Base-by-base conservation (phyloP, 37 sponge, comb jelly and placozoan genomes). In the Beroe forskalii region DNA sequence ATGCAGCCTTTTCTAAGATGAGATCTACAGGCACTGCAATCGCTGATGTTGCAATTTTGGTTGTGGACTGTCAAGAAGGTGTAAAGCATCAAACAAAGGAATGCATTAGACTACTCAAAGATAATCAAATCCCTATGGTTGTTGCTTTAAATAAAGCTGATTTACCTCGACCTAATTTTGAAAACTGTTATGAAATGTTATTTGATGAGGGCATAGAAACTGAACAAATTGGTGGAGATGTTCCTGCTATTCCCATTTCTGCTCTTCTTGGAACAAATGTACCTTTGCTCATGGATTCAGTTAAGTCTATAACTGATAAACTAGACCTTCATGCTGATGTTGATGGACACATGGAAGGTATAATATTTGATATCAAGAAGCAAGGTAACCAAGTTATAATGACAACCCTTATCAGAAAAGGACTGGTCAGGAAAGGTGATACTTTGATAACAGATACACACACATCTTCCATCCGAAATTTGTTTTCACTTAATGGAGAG, bases 61-160 rank as follows among this genome's bases (percentile, higher is more conserved):
- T 97, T 91, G 94, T 97, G 22, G 98, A 95, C 14, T 94, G 93
- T 62, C 93, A 95, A 41, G 98, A 97, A 48, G 98, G 98, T 0
- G 92, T 97, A 0, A 94, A 92, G 89, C 92, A 90, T 25, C 98
- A 97, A 43, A 97, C 98, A 12, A 55, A 60, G 44, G 96, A 97
- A 91, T 95, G 91, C 0, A 96, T 97, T 41, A 35, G 93, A 25
- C 89, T 94, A 41, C 91, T 93, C 9, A 43, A 95, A 25, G 60
- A 93, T n/a, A 91, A 25, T 76, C 8, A 76, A 93, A 93, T 97
- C 8, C 98, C 98, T 0, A 76, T 96, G 67, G 92, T 97, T 48
- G 96, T 97, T 20, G 98, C 98, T 33, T 62, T 97, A 17, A 97
- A 97, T 61, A 97, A 97, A 37, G 27, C 27, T 2, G 76, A 72